Base-by-base conservation (phyloP, 2,797 vertebrate genomes). In the Selene dorsalis region DNA sequence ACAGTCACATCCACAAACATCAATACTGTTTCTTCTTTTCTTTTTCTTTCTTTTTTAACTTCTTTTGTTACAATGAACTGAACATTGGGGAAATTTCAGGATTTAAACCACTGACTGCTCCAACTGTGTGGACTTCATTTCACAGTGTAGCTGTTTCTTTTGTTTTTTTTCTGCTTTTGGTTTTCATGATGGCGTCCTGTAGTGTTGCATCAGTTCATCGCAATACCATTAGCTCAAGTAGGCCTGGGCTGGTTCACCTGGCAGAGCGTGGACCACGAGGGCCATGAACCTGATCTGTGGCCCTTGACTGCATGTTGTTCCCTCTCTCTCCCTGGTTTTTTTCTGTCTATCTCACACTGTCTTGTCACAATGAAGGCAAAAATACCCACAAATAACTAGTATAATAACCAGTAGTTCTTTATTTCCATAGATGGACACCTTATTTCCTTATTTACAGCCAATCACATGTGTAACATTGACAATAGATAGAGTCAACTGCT, bases 41-140 rank as follows among this genome's bases (percentile, higher is more conserved):
- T 56, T 17, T 35, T 35, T 35, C 6, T 35, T 12, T 35, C 28
- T 32, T 41, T 58, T 28, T 38, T 56, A 9, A 43, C 41, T 24
- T 38, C 70, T 58, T 62, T 71, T 62, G 69, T 80, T 73, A 45
- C 56, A 62, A 69, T 55, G 73, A 81, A 82, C 79, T 82, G 73
- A 61, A 56, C 69, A 60, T 45, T 2, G 4, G 22, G 30, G 45
- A 14, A 8, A 4, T 43, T 75, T 73, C 18, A 57, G 60, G 75
- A 76, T 84, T 52, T 47, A 62, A 78, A 59, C 65, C 80, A 68
- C 4, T 45, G 58, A 69, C 62, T 2, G 4, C 68, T 52, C 43
- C 30, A 30, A 30, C 30, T 20, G 4, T 39, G 30, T 39, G 12
- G 55, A 69, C 45, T 77, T 73, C 10, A 81, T 82, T 56, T 80